These are phyloP conservation scores for Sinella curviseta DNA, from an alignment of 1,140 invertebrate species.

Conservation along the genomic window DNA sequence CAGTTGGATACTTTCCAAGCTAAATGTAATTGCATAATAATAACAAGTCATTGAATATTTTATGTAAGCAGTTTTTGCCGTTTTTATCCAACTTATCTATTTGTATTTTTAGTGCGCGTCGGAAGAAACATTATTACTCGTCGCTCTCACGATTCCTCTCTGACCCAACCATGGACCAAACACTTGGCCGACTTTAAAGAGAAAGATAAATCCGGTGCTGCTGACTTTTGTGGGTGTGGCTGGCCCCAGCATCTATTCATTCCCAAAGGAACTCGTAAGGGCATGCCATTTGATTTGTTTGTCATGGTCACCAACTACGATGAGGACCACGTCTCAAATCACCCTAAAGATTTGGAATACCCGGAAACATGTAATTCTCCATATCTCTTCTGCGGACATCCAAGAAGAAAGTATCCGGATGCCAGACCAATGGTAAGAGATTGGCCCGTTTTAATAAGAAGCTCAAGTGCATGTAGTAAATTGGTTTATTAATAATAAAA, in stretches of 20 bases:
- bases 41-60: not conserved
- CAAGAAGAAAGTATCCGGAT: constrained; percentile 27
- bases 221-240: constrained; percentile 25
- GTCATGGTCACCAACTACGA: constrained; percentile 50
- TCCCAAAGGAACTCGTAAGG: constrained; percentile 24
- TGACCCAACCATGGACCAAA: constrained; percentile 64
- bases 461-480: too few relatives aligned
- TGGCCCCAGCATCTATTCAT: not conserved
- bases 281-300: constrained; percentile 51
- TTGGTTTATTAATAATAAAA: too few relatives aligned
- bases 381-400: constrained; percentile 25
- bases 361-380: constrained; percentile 21
- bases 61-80: too few relatives aligned
- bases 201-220: constrained; percentile 32
- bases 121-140: constrained; percentile 66
- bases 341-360: not conserved
- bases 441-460: too few relatives aligned
- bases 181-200: constrained; percentile 39
- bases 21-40: constrained; percentile 10
- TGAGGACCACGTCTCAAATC: constrained; percentile 41
- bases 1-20: constrained; percentile 35
- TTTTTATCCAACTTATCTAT: not conserved
- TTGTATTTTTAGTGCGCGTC: constrained; percentile 60
- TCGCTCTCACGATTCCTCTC: constrained; percentile 65
- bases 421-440: constrained; percentile 31